Base-by-base conservation (phyloP, 2,113 vertebrate species). In the Tachysurus vachellii region DNA sequence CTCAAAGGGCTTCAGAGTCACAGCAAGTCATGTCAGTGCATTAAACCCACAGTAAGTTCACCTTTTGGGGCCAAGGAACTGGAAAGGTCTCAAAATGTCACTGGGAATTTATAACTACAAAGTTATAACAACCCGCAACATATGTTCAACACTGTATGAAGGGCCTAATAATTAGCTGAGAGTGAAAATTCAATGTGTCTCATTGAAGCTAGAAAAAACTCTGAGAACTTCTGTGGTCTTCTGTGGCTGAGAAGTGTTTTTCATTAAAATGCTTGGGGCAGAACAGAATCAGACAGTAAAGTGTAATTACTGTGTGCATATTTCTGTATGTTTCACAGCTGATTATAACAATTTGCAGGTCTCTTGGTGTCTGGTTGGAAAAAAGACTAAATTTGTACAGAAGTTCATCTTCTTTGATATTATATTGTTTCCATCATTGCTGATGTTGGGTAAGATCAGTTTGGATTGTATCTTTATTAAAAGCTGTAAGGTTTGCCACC, bases 1-100 rank as follows among this genome's bases (percentile, higher is more conserved):
- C 85, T 87, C 82, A n/a, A 57, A 56, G 64, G 64, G 61, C n/a
- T 86, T 42, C 17, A n/a, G 56, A 84, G 19, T 75, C 81, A 12
- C 23, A 50, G 61, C 54, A 61, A 36, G 53, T 83, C 28, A 1
- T 54, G 71, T 83, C 71, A 83, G 57, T 42, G 68, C 70, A 87
- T 87, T 87, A 70, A 85, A 82, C 77, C n/a, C 62, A 73, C 75
- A 82, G 50, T 53, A 50, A 42, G 50, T 62, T 76, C 77, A 82
- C n/a, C 23, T 79, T 66, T 42, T 36, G 61, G 70, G 61, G 80
- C 57, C 76, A 42, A 17, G 31, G 59, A 54, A 77, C n/a, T 64
- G 21, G 28, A 87, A 87, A 66, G 59, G 71, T 36, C 44, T 64
- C 42, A 42, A 54, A 62, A 66, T 76, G 80, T 62, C 68, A 83